Evolutionary conservation across 2,113 vertebrate genomes (phyloP).

Genomic region (Chionis minor): DNA sequence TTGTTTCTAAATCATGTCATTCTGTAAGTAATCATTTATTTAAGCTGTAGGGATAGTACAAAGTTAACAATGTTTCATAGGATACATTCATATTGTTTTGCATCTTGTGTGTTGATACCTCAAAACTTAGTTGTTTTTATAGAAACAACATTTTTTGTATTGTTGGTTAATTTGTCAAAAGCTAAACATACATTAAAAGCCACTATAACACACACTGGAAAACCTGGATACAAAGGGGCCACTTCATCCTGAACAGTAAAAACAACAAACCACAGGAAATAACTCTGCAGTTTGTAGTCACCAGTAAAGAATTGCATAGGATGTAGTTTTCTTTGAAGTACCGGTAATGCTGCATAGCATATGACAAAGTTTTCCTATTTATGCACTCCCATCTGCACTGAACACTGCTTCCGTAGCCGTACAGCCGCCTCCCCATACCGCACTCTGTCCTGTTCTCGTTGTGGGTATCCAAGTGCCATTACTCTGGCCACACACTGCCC

Average conservation of each 20-base stretch:
- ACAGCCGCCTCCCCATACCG: background rate
- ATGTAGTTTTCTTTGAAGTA: background rate
- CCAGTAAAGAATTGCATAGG: background rate
- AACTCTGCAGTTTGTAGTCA: background rate
- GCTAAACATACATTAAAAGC: background rate
- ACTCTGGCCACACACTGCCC: too few species aligned
- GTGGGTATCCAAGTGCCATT: background rate
- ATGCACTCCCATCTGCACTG: rapidly evolving
- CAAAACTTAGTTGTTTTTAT: background rate
- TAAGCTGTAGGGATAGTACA: background rate
- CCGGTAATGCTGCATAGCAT: background rate
- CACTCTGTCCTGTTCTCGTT: background rate
- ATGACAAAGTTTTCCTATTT: background rate
- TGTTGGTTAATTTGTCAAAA: background rate
- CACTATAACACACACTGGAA: background rate
- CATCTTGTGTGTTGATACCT: background rate
- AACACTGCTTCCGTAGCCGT: background rate
- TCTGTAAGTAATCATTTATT: background rate
- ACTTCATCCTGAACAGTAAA: background rate
- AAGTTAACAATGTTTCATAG: background rate
- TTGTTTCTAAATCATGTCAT: background rate
- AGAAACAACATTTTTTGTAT: background rate
- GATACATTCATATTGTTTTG: background rate
- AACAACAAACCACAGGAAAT: background rate
- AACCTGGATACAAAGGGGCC: background rate